These are phyloP conservation scores for Drosophila peninsularis DNA, from an alignment of 2,888 invertebrate species.

Conservation along the genomic window DNA sequence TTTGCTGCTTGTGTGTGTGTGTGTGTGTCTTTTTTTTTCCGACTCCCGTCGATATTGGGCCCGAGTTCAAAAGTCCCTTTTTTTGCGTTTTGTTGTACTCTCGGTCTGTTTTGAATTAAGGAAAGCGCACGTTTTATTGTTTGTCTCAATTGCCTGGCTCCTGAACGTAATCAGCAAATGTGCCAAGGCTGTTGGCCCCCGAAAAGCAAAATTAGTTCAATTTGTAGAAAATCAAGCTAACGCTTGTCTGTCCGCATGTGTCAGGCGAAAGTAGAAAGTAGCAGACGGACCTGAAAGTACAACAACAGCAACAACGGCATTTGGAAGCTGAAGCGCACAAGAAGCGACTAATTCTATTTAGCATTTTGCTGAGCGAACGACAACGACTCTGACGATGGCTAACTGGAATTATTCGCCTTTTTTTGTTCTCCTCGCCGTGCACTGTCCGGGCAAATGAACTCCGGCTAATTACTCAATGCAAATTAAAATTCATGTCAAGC, in stretches of 20 bases:
- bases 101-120: conserved; percentile 70
- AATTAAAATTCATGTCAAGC: conserved; percentile 82
- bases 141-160: conserved; percentile 74
- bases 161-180: conserved; percentile 75
- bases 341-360: conserved; percentile 69
- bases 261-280: conserved; percentile 20
- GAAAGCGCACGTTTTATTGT: conserved; percentile 79
- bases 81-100: conserved; percentile 34
- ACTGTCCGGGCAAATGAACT: conserved; percentile 66
- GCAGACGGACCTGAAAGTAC: conserved; percentile 17
- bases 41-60: conserved; percentile 1
- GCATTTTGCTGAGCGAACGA: conserved; percentile 60
- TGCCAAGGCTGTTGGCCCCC: conserved; percentile 58
- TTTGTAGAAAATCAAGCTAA: conserved; percentile 76
- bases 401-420: conserved; percentile 31
- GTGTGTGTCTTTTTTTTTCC: conserved; percentile 1
- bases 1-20: conserved; percentile 57
- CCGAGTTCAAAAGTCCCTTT: conserved; percentile 53
- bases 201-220: conserved; percentile 74
- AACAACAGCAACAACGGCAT: not conserved
- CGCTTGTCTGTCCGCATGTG: conserved; percentile 29
- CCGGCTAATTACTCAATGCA: conserved; percentile 81
- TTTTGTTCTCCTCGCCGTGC: conserved; percentile 12
- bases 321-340: conserved; percentile 10
- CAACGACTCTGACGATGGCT: conserved; percentile 38